These are phyloP conservation scores for Riparia riparia DNA, from an alignment of 2,113 vertebrate species.

Conservation along the genomic window DNA sequence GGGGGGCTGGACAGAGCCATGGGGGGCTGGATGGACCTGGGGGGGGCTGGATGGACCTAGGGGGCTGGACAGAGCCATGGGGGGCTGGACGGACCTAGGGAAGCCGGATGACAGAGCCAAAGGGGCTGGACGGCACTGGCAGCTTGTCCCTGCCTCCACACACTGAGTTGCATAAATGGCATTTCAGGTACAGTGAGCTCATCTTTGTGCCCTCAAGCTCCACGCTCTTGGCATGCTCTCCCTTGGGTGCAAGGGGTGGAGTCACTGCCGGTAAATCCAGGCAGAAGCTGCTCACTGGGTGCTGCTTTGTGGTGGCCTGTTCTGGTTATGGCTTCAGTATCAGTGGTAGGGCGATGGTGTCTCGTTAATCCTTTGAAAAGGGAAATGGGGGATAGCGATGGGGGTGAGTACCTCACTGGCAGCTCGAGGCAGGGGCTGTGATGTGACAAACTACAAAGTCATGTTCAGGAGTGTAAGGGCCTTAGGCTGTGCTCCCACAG, in stretches of 20 bases:
- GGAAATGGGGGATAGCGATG: neutral
- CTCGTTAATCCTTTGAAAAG: fast-evolving
- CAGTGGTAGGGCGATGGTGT: fast-evolving
- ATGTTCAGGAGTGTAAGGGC: neutral
- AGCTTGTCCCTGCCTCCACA: neutral
- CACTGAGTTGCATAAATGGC: neutral
- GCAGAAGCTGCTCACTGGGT: neutral
- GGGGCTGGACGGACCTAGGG: neutral
- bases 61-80: too few species aligned
- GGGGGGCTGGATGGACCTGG: neutral
- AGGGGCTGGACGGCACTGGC: neutral
- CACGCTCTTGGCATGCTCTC: fast-evolving
- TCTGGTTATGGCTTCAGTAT: fast-evolving
- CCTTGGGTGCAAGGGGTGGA: fast-evolving
- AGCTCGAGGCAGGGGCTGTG: neutral
- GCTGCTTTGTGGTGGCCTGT: neutral
- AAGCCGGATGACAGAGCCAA: too few species aligned
- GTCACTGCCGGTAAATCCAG: fast-evolving
- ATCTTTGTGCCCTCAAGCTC: fast-evolving
- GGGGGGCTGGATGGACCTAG: neutral
- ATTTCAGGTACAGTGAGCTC: neutral
- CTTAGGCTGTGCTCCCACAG: neutral
- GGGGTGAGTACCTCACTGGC: neutral
- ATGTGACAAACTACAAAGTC: fast-evolving
- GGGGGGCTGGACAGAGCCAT: neutral